These are phyloP conservation scores for Hirundo rustica DNA, from an alignment of 2,797 vertebrate genomes.

Conservation along the genomic window DNA sequence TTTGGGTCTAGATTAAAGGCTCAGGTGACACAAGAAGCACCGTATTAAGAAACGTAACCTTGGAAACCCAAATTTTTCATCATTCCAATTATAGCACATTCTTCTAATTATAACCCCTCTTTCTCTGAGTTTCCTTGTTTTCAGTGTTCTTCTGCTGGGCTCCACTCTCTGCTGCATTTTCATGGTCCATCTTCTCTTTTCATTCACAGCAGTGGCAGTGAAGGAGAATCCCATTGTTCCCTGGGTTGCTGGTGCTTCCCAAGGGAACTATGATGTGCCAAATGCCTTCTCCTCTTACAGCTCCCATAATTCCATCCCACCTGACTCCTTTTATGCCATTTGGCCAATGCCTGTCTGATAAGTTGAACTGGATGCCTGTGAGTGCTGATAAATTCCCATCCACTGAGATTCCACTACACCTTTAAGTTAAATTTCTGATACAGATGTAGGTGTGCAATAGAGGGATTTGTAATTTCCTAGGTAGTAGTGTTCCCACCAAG, in stretches of 20 bases:
- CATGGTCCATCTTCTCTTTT: neutral
- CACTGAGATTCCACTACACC: neutral
- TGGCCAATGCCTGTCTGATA: neutral
- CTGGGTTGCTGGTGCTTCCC: neutral
- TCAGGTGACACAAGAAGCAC: neutral
- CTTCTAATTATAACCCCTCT: neutral
- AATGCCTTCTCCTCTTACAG: neutral
- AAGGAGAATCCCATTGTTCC: neutral
- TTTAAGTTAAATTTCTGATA: neutral
- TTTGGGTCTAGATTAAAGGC: neutral
- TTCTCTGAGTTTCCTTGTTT: neutral
- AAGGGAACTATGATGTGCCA: neutral
- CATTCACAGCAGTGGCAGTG: neutral
- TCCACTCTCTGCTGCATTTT: neutral
- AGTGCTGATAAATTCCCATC: neutral
- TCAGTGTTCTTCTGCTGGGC: neutral
- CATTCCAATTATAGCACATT: neutral
- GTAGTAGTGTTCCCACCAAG: neutral
- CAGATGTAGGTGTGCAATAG: neutral
- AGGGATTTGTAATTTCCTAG: neutral
- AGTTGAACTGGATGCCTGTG: neutral
- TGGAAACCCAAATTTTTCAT: neutral
- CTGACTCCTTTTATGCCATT: neutral
- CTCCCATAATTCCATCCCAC: neutral
- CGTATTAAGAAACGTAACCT: neutral